Percentiles rank a stretch among this genome's conserved stretches.
Evolutionary conservation across 1,140 invertebrate genomes (phyloP).

Genomic region (Heterodera schachtii): DNA sequence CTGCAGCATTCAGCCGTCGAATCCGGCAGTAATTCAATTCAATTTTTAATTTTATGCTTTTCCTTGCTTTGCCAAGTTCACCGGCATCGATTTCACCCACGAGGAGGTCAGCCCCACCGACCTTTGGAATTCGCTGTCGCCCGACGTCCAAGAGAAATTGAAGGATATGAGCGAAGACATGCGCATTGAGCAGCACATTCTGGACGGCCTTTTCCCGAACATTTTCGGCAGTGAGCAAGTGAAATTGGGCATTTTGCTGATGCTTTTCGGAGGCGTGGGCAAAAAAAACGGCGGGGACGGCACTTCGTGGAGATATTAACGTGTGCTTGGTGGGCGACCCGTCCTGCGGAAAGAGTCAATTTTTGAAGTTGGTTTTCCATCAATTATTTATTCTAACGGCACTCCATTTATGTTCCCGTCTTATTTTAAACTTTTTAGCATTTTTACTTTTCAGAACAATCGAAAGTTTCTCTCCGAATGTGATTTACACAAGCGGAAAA

Average conservation of each 20-base stretch:
- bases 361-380: conserved; percentile 80
- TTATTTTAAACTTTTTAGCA: neutral
- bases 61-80: conserved; percentile 66
- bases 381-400: conserved; percentile 70
- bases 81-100: conserved; percentile 68
- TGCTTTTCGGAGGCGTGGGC: conserved; percentile 95
- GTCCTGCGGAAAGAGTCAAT: conserved; percentile 95
- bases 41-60: conserved; percentile 11
- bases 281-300: conserved; percentile 81
- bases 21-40: conserved; percentile 62
- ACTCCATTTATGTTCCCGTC: too few relatives aligned
- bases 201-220: conserved; percentile 88
- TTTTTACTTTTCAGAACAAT: conserved; percentile 72
- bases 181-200: conserved; percentile 88
- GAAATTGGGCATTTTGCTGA: conserved; percentile 87
- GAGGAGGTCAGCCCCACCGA: conserved; percentile 85
- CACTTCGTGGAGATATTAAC: conserved; percentile 92
- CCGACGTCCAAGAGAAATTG: conserved; percentile 90
- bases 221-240: conserved; percentile 98
- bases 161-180: conserved; percentile 94
- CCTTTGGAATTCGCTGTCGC: conserved; percentile 90
- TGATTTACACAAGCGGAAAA: conserved; percentile 97
- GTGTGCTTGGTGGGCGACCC: conserved; percentile 98
- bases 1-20: conserved; percentile 84
- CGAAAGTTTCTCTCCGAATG: conserved; percentile 88